Percentiles rank a stretch among this genome's conserved stretches.
phyloP scores from a whole-genome alignment of 2,888 invertebrate species.

The Drosophila prostipennis region DNA sequence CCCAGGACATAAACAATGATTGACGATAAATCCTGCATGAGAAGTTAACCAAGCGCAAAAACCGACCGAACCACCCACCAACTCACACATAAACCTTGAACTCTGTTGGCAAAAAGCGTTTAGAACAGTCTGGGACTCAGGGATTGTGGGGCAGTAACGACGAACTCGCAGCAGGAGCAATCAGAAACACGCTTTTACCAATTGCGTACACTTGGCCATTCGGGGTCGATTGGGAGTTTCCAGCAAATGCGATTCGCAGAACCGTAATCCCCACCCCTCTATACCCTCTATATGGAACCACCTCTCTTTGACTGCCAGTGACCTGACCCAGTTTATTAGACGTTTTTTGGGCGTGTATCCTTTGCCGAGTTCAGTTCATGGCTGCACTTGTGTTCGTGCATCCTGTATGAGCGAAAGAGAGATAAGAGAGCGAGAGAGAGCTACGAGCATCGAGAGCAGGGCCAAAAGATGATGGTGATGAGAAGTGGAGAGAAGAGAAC shows the following conservation, averaged over 20 bases:
- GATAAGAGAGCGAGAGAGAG: constrained; percentile 25
- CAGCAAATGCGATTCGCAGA: constrained; percentile 58
- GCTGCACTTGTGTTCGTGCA: constrained; percentile 58
- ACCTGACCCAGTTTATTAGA: constrained; percentile 75
- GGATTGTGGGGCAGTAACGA: constrained; percentile 10
- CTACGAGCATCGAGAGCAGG: constrained; percentile 11
- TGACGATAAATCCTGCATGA: constrained; percentile 51
- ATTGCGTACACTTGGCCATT: constrained; percentile 44
- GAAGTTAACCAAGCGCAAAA: constrained; percentile 47
- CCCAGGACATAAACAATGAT: constrained; percentile 52
- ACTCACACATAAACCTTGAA: constrained; percentile 69
- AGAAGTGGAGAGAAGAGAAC: constrained; percentile 5
- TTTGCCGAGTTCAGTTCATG: constrained; percentile 72
- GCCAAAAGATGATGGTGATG: not conserved
- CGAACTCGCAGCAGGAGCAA: constrained; percentile 43
- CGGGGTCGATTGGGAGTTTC: constrained; percentile 67
- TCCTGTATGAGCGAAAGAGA: constrained; percentile 14
- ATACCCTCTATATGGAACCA: too few species aligned
- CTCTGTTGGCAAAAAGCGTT: constrained; percentile 52
- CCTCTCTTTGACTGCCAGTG: constrained; percentile 56
- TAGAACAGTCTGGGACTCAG: constrained; percentile 31
- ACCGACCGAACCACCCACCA: constrained; percentile 7
- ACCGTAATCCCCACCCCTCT: constrained; percentile 20
- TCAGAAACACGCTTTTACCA: constrained; percentile 66
- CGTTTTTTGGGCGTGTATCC: constrained; percentile 78